Percentiles rank a stretch among this genome's conserved stretches.
Evolutionary conservation across 2,888 invertebrate species (phyloP).

Genomic region (Epistrophella euchroma): DNA sequence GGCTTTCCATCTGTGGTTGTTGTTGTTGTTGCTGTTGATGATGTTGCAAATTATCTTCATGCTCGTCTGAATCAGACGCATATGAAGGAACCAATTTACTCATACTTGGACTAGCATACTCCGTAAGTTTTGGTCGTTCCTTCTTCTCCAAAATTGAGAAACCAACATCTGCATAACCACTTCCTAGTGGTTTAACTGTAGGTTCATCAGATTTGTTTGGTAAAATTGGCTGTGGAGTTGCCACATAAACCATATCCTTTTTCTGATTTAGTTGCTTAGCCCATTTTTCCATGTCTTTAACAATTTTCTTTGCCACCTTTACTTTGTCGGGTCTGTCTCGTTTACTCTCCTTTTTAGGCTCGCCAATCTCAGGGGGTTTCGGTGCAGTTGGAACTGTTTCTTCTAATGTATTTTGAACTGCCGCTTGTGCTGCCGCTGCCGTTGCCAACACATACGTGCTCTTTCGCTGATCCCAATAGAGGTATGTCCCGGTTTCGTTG

Average conservation of each 20-base stretch:
- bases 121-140: slow-evolving; percentile 82
- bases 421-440: slow-evolving; percentile 81
- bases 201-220: slow-evolving; percentile 77
- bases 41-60: slow-evolving; percentile 74
- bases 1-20: slow-evolving; percentile 83
- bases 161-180: slow-evolving; percentile 95
- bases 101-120: slow-evolving; percentile 81
- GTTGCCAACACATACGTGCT: slow-evolving; percentile 85
- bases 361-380: slow-evolving; percentile 76
- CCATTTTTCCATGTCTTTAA: slow-evolving; percentile 95
- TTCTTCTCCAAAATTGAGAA: slow-evolving; percentile 95
- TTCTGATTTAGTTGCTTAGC: slow-evolving; percentile 98
- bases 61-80: slow-evolving; percentile 87
- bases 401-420: slow-evolving; percentile 78
- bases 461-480: slow-evolving; percentile 95
- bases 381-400: slow-evolving; percentile 74
- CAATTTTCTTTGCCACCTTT: slow-evolving; percentile 98
- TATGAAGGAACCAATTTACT: slow-evolving; percentile 90
- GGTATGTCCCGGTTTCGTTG: slow-evolving; percentile 93
- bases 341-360: slow-evolving; percentile 83
- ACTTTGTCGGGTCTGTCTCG: slow-evolving; percentile 95
- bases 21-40: slow-evolving; percentile 79
- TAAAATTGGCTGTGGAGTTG: slow-evolving; percentile 81
- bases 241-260: slow-evolving; percentile 87
- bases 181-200: slow-evolving; percentile 76